phyloP scores from a whole-genome alignment of 2,113 vertebrate species.

The Corynorhinus townsendii region DNA sequence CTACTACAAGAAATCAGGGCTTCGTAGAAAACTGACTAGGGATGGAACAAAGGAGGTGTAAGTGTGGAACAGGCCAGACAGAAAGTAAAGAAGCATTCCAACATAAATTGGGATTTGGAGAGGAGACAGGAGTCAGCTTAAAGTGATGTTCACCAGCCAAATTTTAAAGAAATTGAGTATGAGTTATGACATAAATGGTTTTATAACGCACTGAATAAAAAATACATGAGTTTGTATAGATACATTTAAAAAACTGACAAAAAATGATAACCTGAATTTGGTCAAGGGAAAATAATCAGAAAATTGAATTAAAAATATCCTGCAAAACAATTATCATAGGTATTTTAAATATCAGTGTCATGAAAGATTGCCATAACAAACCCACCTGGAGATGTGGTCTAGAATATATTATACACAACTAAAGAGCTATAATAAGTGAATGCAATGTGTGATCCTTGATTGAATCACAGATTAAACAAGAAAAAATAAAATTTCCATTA shows the following conservation, averaged over 20 bases:
- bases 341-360: not conserved
- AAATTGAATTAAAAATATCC: not conserved
- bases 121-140: not conserved
- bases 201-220: not conserved
- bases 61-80: not conserved
- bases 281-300: not conserved
- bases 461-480: not conserved
- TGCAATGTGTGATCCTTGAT: not conserved
- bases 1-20: not conserved
- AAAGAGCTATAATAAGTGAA: not conserved
- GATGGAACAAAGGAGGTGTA: not conserved
- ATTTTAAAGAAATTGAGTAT: not conserved
- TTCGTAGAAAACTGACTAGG: not conserved
- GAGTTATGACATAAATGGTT: not conserved
- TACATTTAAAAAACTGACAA: not conserved
- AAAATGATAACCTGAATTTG: not conserved
- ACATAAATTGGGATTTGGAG: not conserved
- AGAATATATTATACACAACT: not conserved
- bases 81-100: not conserved
- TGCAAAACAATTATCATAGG: not conserved
- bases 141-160: not conserved
- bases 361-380: not conserved
- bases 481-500: not conserved
- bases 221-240: not conserved
- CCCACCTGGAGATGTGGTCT: not conserved